Conservation (phyloP, 1,140 invertebrate species). For the Calosoma granatense region DNA sequence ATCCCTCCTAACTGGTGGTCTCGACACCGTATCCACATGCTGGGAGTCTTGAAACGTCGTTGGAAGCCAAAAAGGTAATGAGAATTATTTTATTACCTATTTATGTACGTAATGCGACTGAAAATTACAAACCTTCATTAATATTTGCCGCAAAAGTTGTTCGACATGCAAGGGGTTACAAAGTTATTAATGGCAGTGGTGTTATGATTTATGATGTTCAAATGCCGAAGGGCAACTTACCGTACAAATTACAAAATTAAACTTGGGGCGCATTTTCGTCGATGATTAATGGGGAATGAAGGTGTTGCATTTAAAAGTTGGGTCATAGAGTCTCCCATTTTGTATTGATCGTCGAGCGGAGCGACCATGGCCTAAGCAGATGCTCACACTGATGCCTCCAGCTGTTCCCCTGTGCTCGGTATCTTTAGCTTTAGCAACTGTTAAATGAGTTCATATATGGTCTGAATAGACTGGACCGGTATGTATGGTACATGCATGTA, state of each 20-base stretch:
- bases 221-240: background rate
- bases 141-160: too few species aligned
- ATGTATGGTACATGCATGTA: too few species aligned
- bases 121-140: too few species aligned
- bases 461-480: too few species aligned
- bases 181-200: background rate
- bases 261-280: background rate
- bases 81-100: background rate
- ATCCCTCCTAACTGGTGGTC: conserved; percentile 14
- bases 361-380: background rate
- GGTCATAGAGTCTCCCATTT: background rate
- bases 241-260: background rate
- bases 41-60: conserved; percentile 30
- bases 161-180: too few species aligned
- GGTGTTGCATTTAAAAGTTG: background rate
- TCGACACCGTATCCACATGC: conserved; percentile 21
- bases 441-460: too few species aligned
- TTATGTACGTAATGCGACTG: too few species aligned
- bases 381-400: background rate
- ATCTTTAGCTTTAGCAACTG: background rate
- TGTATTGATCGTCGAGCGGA: background rate
- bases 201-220: background rate
- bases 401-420: background rate
- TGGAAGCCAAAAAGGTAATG: conserved; percentile 31
- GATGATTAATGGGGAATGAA: background rate